Percentiles rank a stretch among this genome's conserved stretches.
Evolutionary conservation across 1,140 invertebrate genomes (phyloP).

Genomic region (Apolygus lucorum): DNA sequence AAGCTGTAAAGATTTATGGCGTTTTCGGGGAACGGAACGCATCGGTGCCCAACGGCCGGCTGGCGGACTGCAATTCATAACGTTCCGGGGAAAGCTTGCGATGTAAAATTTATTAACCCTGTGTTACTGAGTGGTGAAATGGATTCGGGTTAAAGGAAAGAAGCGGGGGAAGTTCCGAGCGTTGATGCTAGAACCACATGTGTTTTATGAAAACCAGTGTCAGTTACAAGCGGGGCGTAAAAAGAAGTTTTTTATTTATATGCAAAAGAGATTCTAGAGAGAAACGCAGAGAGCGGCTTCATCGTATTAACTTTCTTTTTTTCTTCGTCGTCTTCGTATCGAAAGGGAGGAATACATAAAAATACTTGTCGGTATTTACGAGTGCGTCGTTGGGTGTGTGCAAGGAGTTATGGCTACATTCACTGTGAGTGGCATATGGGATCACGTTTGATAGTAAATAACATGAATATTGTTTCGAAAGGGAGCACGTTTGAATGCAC

Average conservation of each 20-base stretch:
- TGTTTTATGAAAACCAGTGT: conserved; percentile 16
- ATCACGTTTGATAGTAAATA: too few species aligned
- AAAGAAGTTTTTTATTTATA: conserved; percentile 14
- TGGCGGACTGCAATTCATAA: background rate
- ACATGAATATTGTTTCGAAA: too few species aligned
- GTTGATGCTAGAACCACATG: conserved; percentile 8
- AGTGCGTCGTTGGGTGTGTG: background rate
- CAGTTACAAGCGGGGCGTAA: conserved; percentile 4
- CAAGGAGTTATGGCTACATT: background rate
- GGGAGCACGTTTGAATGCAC: too few species aligned
- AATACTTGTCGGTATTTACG: background rate
- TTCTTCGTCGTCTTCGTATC: background rate
- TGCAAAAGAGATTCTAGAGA: conserved; percentile 4
- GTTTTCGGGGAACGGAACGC: too few species aligned
- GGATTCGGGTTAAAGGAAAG: too few species aligned
- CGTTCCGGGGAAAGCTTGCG: background rate
- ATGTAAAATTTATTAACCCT: background rate
- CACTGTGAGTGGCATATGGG: background rate
- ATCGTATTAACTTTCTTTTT: background rate
- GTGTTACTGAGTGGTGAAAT: too few species aligned
- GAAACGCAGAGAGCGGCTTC: background rate
- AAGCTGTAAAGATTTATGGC: too few species aligned
- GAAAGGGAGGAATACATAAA: background rate
- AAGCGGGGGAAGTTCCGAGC: background rate
- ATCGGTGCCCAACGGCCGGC: too few species aligned